phyloP scores from a whole-genome alignment of 2,113 vertebrate species.

The Phyllostomus hastatus region DNA sequence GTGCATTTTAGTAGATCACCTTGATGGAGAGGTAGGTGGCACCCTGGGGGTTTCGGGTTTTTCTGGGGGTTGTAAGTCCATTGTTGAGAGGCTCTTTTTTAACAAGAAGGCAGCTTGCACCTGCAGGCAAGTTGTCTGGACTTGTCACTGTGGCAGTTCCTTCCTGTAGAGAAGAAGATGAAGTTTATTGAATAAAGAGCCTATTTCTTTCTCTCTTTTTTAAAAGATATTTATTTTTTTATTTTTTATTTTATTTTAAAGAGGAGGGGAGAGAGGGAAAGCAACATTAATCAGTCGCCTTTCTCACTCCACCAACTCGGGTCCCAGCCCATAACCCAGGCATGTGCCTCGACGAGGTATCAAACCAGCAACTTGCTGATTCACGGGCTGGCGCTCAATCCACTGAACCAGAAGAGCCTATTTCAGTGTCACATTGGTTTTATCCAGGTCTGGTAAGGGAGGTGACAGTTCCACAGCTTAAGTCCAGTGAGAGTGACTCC shows the following conservation, averaged over 20 bases:
- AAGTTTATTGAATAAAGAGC: background rate
- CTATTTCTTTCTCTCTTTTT: background rate
- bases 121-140: background rate
- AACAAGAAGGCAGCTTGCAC: background rate
- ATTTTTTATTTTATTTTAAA: too few relatives aligned
- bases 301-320: too few relatives aligned
- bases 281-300: too few relatives aligned
- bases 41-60: background rate
- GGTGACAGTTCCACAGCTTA: background rate
- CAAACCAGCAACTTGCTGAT: too few relatives aligned
- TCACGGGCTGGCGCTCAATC: too few relatives aligned
- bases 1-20: constrained; percentile 89
- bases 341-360: too few relatives aligned
- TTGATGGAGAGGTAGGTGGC: constrained; percentile 92
- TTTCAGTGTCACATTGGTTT: background rate
- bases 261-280: too few relatives aligned
- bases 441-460: background rate
- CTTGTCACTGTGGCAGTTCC: background rate
- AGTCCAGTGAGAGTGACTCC: background rate
- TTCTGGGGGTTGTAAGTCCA: background rate
- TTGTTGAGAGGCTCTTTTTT: background rate
- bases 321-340: too few relatives aligned
- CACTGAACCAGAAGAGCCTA: background rate
- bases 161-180: background rate
- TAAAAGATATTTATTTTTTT: too few relatives aligned